These are phyloP conservation scores for Eupithecia subumbrata DNA, from an alignment of 2,888 invertebrate species.

Conservation along the genomic window DNA sequence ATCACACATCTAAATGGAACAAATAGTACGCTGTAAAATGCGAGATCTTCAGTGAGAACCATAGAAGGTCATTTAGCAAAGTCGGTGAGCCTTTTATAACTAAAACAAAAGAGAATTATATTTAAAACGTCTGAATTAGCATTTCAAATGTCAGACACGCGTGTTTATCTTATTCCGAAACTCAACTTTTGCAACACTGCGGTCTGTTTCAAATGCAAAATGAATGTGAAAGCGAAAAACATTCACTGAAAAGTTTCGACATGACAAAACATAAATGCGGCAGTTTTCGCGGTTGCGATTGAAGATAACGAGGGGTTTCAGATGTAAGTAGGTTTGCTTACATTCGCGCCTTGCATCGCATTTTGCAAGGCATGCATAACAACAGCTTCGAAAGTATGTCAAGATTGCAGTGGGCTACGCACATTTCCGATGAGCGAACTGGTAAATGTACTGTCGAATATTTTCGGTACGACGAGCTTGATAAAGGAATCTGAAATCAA, in stretches of 20 bases:
- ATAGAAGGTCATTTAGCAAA: background rate
- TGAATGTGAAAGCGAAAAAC: constrained; percentile 39
- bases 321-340: constrained; percentile 45
- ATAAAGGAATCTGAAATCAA: constrained; percentile 4
- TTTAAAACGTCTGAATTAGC: constrained; percentile 2
- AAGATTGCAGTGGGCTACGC: constrained; percentile 73
- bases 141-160: constrained; percentile 13
- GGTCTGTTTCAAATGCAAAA: constrained; percentile 42
- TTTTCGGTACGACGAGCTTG: constrained; percentile 3
- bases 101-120: background rate
- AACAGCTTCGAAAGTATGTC: constrained; percentile 82
- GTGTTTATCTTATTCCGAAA: constrained; percentile 11
- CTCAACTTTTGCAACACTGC: constrained; percentile 25
- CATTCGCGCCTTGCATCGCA: constrained; percentile 63
- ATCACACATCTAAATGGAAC: background rate
- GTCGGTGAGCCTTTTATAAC: background rate
- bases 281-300: constrained; percentile 33
- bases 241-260: constrained; percentile 39
- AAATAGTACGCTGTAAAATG: background rate
- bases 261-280: constrained; percentile 32
- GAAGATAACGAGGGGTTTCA: constrained; percentile 46
- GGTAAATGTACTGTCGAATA: constrained; percentile 56
- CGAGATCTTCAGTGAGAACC: background rate
- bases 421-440: constrained; percentile 66
- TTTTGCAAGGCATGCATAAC: constrained; percentile 80